Base-by-base conservation (phyloP, 2,888 invertebrate genomes). In the Mythimna impura region DNA sequence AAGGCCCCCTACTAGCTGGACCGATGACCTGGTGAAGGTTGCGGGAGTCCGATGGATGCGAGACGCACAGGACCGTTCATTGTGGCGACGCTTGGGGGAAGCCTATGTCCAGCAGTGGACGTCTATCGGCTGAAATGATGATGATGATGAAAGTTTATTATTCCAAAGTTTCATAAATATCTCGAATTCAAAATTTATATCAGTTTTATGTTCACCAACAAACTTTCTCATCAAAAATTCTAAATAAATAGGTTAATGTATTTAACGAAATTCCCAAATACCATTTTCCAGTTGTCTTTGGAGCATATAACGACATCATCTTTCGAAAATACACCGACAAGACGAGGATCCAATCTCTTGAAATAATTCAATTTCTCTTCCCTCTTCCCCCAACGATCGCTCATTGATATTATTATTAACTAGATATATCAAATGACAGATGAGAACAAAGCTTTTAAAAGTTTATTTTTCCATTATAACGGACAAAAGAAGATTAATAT, bases 331-430 rank as follows among this genome's bases (percentile, higher is more conserved):
- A 73, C 66, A 69, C 61, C 30, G 61, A n/a, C 67, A 71, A n/a
- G 61, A n/a, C 67, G 73, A n/a, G 71, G 72, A 76, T 73, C 73
- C 84, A 83, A 83, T 83, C 73, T 76, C 60, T 14, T 40, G 69
- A 65, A 76, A 76, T 83, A 83, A 83, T 82, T 74, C 61, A 67
- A 80, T 82, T 82, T 76, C 22, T 47, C 50, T 6, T 67, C 58
- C 34, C 47, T 65, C 76, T 68, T 62, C 70, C 61, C 52, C 30
- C 47, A 22, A 43, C 60, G 73, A 76, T 83, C 80, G 68, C 57
- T 70, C 65, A 73, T 73, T 73, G 60, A 71, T 62, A 65, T 80
- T 69, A 68, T 63, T 75, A 66, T 62, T 76, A 82, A 72, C 70
- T 22, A 47, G 47, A 47, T 47, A 65, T 34, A 71, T 76, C 68